These are phyloP conservation scores for Propithecus deckenii DNA, from an alignment of 2,797 vertebrate species.

Conservation along the genomic window DNA sequence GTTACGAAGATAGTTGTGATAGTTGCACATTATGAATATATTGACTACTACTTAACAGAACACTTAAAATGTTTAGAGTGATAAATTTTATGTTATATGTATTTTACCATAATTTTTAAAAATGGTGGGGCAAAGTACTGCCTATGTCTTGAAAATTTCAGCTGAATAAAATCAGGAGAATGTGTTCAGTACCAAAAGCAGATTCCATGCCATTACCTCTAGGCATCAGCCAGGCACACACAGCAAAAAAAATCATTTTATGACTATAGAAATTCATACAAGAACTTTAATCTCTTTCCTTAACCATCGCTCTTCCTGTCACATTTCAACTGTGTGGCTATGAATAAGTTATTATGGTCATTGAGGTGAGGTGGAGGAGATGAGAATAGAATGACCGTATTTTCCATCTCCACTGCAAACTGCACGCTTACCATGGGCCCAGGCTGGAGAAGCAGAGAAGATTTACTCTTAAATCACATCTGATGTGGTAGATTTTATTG, in stretches of 20 bases:
- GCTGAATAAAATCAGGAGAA: background rate
- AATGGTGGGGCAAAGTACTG: background rate
- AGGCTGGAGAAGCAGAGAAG: background rate
- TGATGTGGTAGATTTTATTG: background rate
- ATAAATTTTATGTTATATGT: background rate
- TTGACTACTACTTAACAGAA: background rate
- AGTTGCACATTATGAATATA: background rate
- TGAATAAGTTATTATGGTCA: background rate
- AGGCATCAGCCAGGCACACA: background rate
- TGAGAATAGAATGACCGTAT: background rate
- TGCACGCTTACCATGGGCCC: background rate
- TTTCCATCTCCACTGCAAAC: background rate
- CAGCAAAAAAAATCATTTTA: background rate
- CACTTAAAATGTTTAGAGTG: background rate
- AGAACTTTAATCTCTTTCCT: background rate
- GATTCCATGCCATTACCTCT: background rate
- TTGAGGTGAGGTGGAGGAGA: background rate
- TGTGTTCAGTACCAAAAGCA: slow-evolving; percentile 1
- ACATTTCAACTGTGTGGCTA: background rate
- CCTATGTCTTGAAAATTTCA: background rate
- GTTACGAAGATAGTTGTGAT: background rate
- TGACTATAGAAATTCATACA: background rate
- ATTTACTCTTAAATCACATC: background rate
- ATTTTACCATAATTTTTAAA: background rate
- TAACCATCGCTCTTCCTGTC: background rate